Evolutionary conservation across 2,888 invertebrate genomes (phyloP), one percentile per base, ranked within the genome.

Genomic region (Rapana venosa): DNA sequence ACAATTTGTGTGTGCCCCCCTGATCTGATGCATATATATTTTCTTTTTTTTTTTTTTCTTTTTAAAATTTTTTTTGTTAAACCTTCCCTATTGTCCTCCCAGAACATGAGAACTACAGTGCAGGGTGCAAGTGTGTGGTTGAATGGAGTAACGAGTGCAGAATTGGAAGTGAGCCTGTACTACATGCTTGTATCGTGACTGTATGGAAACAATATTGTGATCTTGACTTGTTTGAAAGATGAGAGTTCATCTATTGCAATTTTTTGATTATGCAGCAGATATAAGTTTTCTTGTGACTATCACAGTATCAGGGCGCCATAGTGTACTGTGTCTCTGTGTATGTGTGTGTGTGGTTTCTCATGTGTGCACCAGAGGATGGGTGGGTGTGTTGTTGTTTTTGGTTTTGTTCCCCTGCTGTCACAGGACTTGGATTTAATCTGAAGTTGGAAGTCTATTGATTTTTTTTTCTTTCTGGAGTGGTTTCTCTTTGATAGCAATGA

Each of bases 201-300:
- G 81, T 83, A 22, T 36, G 36, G 36, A 36, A 13, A 83, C 81
- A 83, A 11, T 36, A 47, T 83, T 83, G 81, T 83, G 81, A 83
- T 83, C 81, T 83, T 13, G 77, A 79, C 77, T 13, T 83, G 36
- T 83, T 83, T 36, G 47, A 83, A 22, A 83, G 81, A 83, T 36
- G 81, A 83, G 81, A 26, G 36, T 26, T 79, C 79, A 79, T 83
- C 81, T 47, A 83, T 83, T 83, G 81, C 81, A 83, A 83, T 83
- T 83, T 47, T 83, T 83, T 36, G 20, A 83, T 83, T 83, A 83
- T 83, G 81, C 81, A 83, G 81, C 81, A 36, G 81, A 83, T 36
- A 26, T 36, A 26, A 36, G 26, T 22, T 47, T 22, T 83, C 22
- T 83, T 47, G 81, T 36, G 81, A 83, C 81, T 83, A 83, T 83